phyloP scores from a whole-genome alignment of 2,113 vertebrate species.

The Syngnathus typhle region DNA sequence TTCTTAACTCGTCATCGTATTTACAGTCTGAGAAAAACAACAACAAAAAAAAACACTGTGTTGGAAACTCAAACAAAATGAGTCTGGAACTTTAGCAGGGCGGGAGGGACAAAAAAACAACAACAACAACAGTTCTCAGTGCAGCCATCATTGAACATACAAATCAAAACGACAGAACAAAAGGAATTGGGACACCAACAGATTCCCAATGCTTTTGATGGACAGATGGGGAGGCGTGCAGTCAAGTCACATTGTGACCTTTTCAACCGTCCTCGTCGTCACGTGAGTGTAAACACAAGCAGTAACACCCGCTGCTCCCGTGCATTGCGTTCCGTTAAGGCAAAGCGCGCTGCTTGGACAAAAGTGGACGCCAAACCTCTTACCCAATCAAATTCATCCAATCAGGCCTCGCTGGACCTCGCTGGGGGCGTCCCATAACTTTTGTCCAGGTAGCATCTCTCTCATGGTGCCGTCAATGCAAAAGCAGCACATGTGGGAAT shows the following conservation, averaged over 20 bases:
- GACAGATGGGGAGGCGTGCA: neutral
- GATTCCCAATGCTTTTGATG: conserved; percentile 16
- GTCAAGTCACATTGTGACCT: conserved; percentile 22
- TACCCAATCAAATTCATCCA: neutral
- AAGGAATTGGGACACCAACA: conserved; percentile 34
- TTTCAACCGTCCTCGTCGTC: conserved; percentile 14
- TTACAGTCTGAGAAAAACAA: conserved; percentile 92
- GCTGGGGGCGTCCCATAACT: neutral
- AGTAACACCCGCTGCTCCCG: conserved; percentile 50
- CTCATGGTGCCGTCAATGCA: neutral
- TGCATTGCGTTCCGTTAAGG: conserved; percentile 53
- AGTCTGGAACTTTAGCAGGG: conserved; percentile 56
- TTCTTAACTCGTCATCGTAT: conserved; percentile 74
- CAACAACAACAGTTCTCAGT: conserved; percentile 54
- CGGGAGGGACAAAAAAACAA: neutral
- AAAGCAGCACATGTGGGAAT: neutral
- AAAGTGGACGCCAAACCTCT: neutral
- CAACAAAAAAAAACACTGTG: conserved; percentile 80
- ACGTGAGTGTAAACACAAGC: conserved; percentile 43
- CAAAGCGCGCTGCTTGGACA: conserved; percentile 40
- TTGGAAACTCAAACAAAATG: conserved; percentile 58
- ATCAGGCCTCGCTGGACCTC: too few relatives aligned
- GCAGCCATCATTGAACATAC: conserved; percentile 55
- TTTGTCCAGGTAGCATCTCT: neutral
- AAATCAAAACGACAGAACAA: conserved; percentile 6